Evolutionary conservation across 35 echinoderm and acorn worm species (phyloP).

Genomic region (Apostichopus japonicus): DNA sequence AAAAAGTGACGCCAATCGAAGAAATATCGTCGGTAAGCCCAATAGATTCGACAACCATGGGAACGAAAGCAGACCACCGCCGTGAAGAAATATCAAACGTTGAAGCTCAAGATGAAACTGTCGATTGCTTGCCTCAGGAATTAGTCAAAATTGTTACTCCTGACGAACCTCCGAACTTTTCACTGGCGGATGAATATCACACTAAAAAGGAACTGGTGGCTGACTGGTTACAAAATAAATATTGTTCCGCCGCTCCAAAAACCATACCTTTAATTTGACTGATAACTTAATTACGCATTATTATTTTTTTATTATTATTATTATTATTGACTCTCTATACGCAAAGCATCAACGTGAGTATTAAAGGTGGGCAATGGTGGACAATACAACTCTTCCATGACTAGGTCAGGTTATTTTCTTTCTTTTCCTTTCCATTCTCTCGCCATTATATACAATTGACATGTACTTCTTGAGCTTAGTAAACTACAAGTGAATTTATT

Average conservation of each 20-base stretch:
- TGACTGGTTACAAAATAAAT: constrained; percentile 55
- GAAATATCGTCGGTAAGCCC: neutral
- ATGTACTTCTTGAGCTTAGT: no score
- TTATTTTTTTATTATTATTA: no score
- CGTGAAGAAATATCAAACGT: neutral
- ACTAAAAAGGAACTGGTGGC: constrained; percentile 49
- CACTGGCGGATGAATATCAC: constrained; percentile 32
- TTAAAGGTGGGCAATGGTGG: no score
- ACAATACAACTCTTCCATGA: no score
- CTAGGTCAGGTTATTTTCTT: no score
- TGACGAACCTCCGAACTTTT: constrained; percentile 31
- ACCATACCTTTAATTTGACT: constrained; percentile 35
- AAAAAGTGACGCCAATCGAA: neutral
- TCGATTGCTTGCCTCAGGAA: neutral
- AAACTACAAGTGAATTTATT: no score
- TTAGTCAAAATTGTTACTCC: constrained; percentile 1
- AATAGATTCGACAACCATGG: neutral
- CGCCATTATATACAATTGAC: no score
- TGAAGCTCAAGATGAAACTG: neutral
- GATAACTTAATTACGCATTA: no score
- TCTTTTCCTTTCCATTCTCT: no score
- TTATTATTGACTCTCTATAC: no score
- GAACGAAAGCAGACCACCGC: neutral
- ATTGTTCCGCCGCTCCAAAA: constrained; percentile 42
- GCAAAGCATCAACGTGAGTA: no score